Evolutionary conservation across 2,888 invertebrate genomes (phyloP).

Genomic region (Apoda limacodes): DNA sequence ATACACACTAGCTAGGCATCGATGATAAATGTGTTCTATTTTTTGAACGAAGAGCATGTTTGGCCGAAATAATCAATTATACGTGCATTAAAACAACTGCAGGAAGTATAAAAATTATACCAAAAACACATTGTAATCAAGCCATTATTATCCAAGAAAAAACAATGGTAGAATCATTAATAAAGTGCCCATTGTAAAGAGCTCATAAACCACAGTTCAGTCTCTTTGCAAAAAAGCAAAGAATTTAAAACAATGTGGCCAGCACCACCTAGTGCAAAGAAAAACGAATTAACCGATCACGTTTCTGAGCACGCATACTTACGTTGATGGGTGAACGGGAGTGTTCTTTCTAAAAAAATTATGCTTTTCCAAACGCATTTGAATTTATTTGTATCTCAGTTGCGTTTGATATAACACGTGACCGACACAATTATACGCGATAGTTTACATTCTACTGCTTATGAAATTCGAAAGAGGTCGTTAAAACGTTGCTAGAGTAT

Average conservation of each 20-base stretch:
- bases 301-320: conserved; percentile 36
- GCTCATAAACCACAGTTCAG: conserved; percentile 29
- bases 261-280: conserved; percentile 28
- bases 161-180: conserved; percentile 54
- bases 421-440: conserved; percentile 27
- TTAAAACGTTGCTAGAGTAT: conserved; percentile 26
- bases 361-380: conserved; percentile 29
- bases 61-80: too few species aligned
- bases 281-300: conserved; percentile 38
- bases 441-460: conserved; percentile 28
- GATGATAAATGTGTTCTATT: too few species aligned
- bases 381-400: conserved; percentile 28
- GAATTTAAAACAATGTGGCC: too few species aligned
- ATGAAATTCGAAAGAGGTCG: conserved; percentile 36
- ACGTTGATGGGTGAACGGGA: conserved; percentile 28
- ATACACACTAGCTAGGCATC: too few species aligned
- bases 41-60: too few species aligned
- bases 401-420: conserved; percentile 25
- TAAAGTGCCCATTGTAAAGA: conserved; percentile 46
- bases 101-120: conserved; percentile 47
- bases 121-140: conserved; percentile 38
- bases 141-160: conserved; percentile 41
- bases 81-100: too few species aligned
- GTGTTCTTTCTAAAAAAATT: conserved; percentile 38
- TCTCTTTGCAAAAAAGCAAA: conserved; percentile 35